phyloP scores from a whole-genome alignment of 2,888 invertebrate genomes.

The Laspeyria flexula region DNA sequence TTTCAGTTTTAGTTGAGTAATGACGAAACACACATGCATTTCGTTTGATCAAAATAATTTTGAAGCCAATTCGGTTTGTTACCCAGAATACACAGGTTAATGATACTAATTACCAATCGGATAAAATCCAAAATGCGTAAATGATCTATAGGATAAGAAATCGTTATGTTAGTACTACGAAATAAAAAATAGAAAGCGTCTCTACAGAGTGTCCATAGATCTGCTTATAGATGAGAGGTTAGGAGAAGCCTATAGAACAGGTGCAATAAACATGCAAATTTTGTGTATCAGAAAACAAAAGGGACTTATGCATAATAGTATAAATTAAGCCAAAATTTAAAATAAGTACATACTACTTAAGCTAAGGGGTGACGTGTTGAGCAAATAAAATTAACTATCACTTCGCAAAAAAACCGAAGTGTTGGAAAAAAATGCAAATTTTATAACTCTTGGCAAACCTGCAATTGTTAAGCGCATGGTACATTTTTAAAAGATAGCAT shows the following conservation, averaged over 20 bases:
- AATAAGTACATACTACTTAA: constrained; percentile 41
- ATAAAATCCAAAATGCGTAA: constrained; percentile 46
- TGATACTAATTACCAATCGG: constrained; percentile 33
- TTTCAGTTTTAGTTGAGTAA: constrained; percentile 50
- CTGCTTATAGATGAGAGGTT: constrained; percentile 14
- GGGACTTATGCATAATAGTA: constrained; percentile 53
- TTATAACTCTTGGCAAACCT: constrained; percentile 85
- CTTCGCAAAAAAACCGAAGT: constrained; percentile 63
- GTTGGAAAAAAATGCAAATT: constrained; percentile 85
- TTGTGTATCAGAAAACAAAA: constrained; percentile 32
- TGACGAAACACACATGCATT: constrained; percentile 48
- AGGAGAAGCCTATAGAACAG: constrained; percentile 33
- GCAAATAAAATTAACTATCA: constrained; percentile 59
- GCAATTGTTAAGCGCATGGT: constrained; percentile 82
- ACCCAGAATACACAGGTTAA: constrained; percentile 67
- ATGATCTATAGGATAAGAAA: constrained; percentile 30
- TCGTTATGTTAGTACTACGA: constrained; percentile 17
- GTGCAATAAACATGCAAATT: constrained; percentile 42
- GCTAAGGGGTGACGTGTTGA: constrained; percentile 55
- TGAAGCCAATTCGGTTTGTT: constrained; percentile 54
- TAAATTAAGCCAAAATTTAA: constrained; percentile 38
- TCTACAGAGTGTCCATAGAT: constrained; percentile 17
- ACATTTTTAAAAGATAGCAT: constrained; percentile 41
- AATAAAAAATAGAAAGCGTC: constrained; percentile 38
- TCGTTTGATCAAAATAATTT: constrained; percentile 56